Conservation (phyloP, 2,113 vertebrate species). For the Hemicordylus capensis region DNA sequence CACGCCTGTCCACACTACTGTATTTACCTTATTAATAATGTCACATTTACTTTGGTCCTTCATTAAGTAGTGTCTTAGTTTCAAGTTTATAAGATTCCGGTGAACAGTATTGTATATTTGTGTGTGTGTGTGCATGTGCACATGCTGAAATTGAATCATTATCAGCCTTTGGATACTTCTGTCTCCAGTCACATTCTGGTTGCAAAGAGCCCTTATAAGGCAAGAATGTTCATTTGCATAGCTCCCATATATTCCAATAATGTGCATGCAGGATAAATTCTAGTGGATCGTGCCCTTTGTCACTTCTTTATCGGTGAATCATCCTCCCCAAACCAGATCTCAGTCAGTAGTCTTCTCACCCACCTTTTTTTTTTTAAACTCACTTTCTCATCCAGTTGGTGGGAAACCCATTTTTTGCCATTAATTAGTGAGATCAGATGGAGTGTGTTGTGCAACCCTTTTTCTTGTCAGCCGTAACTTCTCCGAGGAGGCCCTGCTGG, state of each 20-base stretch:
- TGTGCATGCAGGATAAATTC: not conserved
- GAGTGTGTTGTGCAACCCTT: not conserved
- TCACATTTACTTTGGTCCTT: too few species aligned
- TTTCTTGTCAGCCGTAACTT: not conserved
- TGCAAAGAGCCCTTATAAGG: not conserved
- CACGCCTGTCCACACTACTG: too few species aligned
- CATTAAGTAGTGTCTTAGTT: too few species aligned
- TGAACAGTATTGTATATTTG: too few species aligned
- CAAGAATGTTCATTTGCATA: not conserved
- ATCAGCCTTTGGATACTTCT: too few species aligned
- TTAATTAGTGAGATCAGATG: not conserved
- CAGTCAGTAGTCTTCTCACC: not conserved
- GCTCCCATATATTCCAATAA: not conserved
- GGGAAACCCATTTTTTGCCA: not conserved
- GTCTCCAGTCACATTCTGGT: not conserved
- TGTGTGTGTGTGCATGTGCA: too few species aligned
- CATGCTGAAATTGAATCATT: too few species aligned
- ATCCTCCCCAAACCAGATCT: not conserved
- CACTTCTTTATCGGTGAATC: not conserved
- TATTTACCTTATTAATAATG: too few species aligned
- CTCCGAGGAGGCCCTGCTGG: not conserved
- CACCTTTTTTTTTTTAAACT: not conserved
- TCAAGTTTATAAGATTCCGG: too few species aligned
- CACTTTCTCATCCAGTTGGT: not conserved
- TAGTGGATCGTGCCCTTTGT: not conserved